Evolutionary conservation across 2,888 invertebrate species (phyloP).

Genomic region (Drosophila demipolita): DNA sequence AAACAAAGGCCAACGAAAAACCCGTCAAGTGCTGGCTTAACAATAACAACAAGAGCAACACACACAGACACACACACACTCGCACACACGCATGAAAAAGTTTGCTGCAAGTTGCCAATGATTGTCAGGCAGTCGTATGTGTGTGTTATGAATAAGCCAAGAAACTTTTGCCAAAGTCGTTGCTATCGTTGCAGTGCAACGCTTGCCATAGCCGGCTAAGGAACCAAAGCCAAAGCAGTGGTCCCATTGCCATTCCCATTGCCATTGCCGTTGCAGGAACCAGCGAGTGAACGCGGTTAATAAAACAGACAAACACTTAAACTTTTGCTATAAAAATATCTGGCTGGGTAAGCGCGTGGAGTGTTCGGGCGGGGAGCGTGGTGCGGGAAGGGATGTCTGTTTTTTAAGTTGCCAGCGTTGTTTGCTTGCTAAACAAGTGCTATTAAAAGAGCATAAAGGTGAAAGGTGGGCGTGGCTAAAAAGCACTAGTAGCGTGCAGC

Average conservation of each 20-base stretch:
- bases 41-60: conserved; percentile 33
- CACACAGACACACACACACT: neutral
- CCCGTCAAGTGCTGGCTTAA: conserved; percentile 45
- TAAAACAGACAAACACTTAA: conserved; percentile 83
- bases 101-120: conserved; percentile 49
- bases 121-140: conserved; percentile 58
- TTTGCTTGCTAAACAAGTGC: conserved; percentile 80
- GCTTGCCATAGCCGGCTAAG: conserved; percentile 9
- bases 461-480: conserved; percentile 45
- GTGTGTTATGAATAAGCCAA: conserved; percentile 72
- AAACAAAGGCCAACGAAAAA: conserved; percentile 24
- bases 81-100: conserved; percentile 5
- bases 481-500: conserved; percentile 38
- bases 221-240: conserved; percentile 1
- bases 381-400: conserved; percentile 26
- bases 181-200: conserved; percentile 37
- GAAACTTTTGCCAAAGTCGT: conserved; percentile 60
- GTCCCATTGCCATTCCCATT: conserved; percentile 5
- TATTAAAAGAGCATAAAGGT: conserved; percentile 81
- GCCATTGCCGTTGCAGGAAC: conserved; percentile 22
- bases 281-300: conserved; percentile 74
- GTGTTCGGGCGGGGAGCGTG: neutral
- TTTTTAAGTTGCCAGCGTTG: conserved; percentile 71
- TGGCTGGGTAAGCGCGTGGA: conserved; percentile 25
- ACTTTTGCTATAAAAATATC: conserved; percentile 82